A percentile compares a stretch with the other conserved stretches of the same genome.
These are phyloP conservation scores for Paradoxurus hermaphroditus DNA, from an alignment of 2,113 vertebrate genomes.

Conservation along the genomic window DNA sequence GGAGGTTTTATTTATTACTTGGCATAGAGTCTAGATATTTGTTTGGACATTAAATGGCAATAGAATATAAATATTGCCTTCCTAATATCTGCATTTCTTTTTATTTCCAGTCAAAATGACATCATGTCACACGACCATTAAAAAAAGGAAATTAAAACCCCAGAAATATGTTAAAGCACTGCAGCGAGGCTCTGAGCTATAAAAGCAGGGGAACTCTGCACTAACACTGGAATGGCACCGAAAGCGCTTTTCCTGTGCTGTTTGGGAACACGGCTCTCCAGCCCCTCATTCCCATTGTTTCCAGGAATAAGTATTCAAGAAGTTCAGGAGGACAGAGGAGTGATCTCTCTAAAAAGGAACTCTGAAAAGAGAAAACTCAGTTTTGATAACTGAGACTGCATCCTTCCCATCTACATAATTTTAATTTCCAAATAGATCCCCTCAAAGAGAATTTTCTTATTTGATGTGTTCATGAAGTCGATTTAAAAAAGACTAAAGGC, in stretches of 20 bases:
- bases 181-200: constrained; percentile 28
- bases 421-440: constrained; percentile 77
- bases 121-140: constrained; percentile 65
- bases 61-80: constrained; percentile 71
- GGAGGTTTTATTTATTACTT: constrained; percentile 70
- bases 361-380: constrained; percentile 68
- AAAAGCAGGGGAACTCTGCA: constrained; percentile 69
- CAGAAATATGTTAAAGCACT: constrained; percentile 54
- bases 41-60: constrained; percentile 68
- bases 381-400: constrained; percentile 62
- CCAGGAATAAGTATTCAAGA: constrained; percentile 65
- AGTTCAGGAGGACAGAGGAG: neutral
- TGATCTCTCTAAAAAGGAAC: constrained; percentile 67
- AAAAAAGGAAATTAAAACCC: constrained; percentile 75
- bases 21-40: constrained; percentile 45
- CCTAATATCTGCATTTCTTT: constrained; percentile 70
- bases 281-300: constrained; percentile 68
- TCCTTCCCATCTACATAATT: constrained; percentile 65
- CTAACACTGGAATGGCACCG: constrained; percentile 12
- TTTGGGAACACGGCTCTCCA: neutral
- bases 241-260: neutral
- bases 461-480: constrained; percentile 64
- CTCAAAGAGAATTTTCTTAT: constrained; percentile 69
- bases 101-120: constrained; percentile 67
- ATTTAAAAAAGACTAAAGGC: neutral